Evolutionary conservation across 2,888 invertebrate genomes (phyloP).

Genomic region (Creontiades dilutus): DNA sequence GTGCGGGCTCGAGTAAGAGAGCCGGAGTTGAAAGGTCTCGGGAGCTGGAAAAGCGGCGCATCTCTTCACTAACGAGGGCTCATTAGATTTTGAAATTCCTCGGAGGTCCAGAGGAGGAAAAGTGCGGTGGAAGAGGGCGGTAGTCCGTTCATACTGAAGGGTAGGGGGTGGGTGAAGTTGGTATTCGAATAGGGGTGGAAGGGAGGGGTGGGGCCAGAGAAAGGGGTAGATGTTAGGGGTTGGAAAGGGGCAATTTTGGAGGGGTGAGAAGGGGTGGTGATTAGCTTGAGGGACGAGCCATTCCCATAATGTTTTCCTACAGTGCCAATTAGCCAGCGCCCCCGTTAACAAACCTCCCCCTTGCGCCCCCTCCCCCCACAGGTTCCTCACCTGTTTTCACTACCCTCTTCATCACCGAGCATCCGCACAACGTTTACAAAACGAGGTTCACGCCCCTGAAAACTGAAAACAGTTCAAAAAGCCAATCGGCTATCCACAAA

Average conservation of each 20-base stretch:
- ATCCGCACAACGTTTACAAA: not conserved
- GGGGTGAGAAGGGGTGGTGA: not conserved
- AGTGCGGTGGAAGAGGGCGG: too few relatives aligned
- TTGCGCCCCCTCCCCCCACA: not conserved
- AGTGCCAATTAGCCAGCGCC: constrained; percentile 24
- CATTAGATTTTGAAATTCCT: constrained; percentile 24
- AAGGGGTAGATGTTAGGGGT: not conserved
- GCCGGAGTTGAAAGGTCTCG: constrained; percentile 2
- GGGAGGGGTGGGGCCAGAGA: not conserved
- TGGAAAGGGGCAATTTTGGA: not conserved
- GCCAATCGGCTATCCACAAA: too few relatives aligned
- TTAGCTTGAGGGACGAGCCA: constrained; percentile 3
- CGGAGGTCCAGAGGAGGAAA: not conserved
- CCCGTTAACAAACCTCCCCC: constrained; percentile 9
- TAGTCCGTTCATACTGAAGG: not conserved
- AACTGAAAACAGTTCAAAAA: too few relatives aligned
- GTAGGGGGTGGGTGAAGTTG: not conserved
- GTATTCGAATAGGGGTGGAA: too few relatives aligned
- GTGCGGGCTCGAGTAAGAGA: not conserved
- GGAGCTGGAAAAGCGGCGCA: constrained; percentile 7
- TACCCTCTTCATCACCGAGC: not conserved
- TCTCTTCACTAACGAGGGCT: constrained; percentile 14
- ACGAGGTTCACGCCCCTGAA: too few relatives aligned
- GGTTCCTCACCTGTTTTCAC: not conserved
- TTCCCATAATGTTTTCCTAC: constrained; percentile 39